phyloP scores from a whole-genome alignment of 2,888 invertebrate species.

The Petrolisthes manimaculis region DNA sequence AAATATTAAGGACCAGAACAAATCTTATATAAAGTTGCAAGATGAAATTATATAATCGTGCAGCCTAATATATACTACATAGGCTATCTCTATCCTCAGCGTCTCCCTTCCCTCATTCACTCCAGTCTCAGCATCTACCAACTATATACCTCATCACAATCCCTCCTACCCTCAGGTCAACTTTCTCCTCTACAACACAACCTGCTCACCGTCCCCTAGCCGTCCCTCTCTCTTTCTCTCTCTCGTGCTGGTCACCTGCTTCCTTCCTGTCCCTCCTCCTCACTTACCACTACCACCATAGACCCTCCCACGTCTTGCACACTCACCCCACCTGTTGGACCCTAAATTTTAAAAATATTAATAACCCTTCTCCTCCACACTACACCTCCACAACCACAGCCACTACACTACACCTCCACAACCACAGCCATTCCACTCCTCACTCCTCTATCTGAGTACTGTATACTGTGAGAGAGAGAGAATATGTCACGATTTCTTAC shows the following conservation, averaged over 20 bases:
- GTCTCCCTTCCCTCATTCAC: neutral
- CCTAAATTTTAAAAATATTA: neutral
- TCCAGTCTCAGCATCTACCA: neutral
- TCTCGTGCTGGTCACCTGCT: neutral
- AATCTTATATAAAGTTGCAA: neutral
- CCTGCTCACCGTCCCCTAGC: neutral
- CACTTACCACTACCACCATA: neutral
- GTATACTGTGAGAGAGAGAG: too few relatives aligned
- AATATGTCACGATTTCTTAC: too few relatives aligned
- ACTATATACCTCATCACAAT: too few relatives aligned
- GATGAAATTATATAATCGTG: neutral
- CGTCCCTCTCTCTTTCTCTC: slow-evolving; percentile 3
- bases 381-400: neutral
- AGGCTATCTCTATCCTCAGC: neutral
- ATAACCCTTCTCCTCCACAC: slow-evolving; percentile 4
- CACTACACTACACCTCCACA: neutral
- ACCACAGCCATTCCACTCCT: neutral
- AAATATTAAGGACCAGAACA: too few relatives aligned
- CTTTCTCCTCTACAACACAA: neutral
- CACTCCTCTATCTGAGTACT: neutral
- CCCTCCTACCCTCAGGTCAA: neutral
- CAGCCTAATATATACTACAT: too few relatives aligned
- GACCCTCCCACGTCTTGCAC: neutral
- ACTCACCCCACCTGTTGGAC: neutral
- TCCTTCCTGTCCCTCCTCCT: neutral